Evolutionary conservation across 2,113 vertebrate species (phyloP), one percentile per base, ranked within the genome.

Genomic region (Connochaetes taurinus): DNA sequence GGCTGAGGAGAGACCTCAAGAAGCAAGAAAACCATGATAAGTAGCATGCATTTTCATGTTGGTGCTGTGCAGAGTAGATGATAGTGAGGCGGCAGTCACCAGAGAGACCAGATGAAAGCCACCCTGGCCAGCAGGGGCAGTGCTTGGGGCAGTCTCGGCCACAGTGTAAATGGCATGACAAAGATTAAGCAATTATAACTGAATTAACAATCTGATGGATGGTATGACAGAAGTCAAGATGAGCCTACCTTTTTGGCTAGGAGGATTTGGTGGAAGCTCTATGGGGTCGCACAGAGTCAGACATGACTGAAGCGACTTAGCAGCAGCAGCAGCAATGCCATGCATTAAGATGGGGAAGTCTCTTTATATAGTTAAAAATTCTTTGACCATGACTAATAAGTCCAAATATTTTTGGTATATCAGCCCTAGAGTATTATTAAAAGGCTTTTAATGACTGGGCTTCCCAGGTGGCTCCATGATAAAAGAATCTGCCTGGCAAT

Each of bases 91-190:
- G 7, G 3, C 7, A 5, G 1, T 52, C 6, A n/a, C 8, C 25
- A 76, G 50, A 87, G 52, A 55, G 5, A 25, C 1, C 15, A 19
- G 29, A 25, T 15, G 4, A 19, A 31, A 50, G 40, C 12, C n/a
- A 12, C 6, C 23, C 29, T 16, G 5, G 27, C 16, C 45, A 52
- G 50, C 0, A 12, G 4, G 16, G 19, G 1, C 11, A 36, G n/a
- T 52, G 6, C 31, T 80, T 52, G 23, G 21, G 21, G 8, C 4
- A n/a, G 36, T 21, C 27, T 15, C 11, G 23, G 19, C 7, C 57
- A 11, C 62, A 45, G 7, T 31, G 7, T 4, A 45, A 86, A 36
- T 47, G 36, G 6, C 4, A 33, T 27, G 25, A 50, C 3, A 67
- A 57, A 27, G 7, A 82, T 57, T 50, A 23, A 43, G 60, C 91